These are phyloP conservation scores for Camponotus fellah DNA, from an alignment of 2,888 invertebrate genomes.

Conservation along the genomic window DNA sequence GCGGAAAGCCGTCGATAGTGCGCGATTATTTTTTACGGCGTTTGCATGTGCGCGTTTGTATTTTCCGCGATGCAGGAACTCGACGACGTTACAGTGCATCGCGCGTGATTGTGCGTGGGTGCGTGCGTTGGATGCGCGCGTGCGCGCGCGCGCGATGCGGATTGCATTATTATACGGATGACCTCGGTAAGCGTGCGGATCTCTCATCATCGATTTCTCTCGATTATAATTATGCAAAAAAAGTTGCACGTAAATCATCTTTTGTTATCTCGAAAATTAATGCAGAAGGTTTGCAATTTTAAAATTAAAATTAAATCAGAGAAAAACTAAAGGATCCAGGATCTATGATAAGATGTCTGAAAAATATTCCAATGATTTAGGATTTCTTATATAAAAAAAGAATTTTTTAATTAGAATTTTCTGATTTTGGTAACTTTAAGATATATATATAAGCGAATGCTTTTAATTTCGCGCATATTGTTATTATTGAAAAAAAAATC, in stretches of 20 bases:
- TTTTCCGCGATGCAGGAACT: constrained; percentile 43
- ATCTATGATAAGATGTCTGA: background rate
- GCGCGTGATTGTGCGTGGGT: constrained; percentile 21
- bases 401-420: background rate
- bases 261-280: background rate
- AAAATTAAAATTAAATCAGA: background rate
- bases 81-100: constrained; percentile 11
- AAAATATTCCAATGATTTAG: background rate
- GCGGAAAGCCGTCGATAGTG: constrained; percentile 74
- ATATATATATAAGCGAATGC: background rate
- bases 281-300: background rate
- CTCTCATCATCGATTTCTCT: background rate
- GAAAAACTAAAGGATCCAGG: background rate
- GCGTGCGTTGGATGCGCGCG: constrained; percentile 20
- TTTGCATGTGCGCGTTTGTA: background rate
- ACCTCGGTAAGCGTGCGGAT: constrained; percentile 27
- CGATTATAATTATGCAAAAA: background rate
- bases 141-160: constrained; percentile 43
- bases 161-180: constrained; percentile 43
- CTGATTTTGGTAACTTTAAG: background rate
- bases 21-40: background rate
- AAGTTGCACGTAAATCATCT: background rate
- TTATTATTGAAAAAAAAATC: background rate
- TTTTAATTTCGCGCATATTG: background rate
- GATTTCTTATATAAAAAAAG: background rate